Base-by-base conservation (phyloP, 2,888 invertebrate species). In the Escarpia spicata region DNA sequence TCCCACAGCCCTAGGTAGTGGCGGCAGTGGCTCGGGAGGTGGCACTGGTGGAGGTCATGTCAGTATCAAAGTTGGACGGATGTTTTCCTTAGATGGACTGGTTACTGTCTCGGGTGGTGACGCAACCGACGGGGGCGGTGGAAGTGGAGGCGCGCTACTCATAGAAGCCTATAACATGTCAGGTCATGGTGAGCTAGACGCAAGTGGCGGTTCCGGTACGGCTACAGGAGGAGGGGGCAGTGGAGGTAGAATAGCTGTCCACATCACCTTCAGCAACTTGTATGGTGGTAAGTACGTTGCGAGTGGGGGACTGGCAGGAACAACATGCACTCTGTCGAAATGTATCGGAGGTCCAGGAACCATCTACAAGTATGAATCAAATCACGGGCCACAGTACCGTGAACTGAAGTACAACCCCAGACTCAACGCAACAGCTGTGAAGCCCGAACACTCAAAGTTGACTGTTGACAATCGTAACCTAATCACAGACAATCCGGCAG, bases 351-450 rank as follows among this genome's bases (percentile, higher is more conserved):
- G 95, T 95, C 91, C 95, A 31, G 95, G 95, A 37, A 95, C 95
- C 8, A 93, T 95, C 2, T 95, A 95, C 93, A 95, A 95, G 92
- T 95, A 94, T 93, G 95, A 95, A 91, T 95, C 95, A 1, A 93
- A 93, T 52, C 92, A 95, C 92, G 95, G 95, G 6, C 95, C 95
- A 19, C 93, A 94, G 58, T 95, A 95, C 93, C 93, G 95, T 91
- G 95, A 95, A 92, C 94, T 95, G 31, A 95, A 95, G 89, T 95
- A 95, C 93, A 94, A 95, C 90, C 95, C 95, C 2, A 93, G 94
- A 91, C 93, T 95, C 1, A 95, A 95, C 91, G 92, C 60, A 37
- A 95, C 95, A 15, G 60, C 92, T 3, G 93, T 95, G 12, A 93
- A 94, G 91, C 95, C 95, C 31, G 95, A 95, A 93, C 95, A 95